Base-by-base conservation (phyloP, 2,888 invertebrate genomes). In the Ectemnius cavifrons region DNA sequence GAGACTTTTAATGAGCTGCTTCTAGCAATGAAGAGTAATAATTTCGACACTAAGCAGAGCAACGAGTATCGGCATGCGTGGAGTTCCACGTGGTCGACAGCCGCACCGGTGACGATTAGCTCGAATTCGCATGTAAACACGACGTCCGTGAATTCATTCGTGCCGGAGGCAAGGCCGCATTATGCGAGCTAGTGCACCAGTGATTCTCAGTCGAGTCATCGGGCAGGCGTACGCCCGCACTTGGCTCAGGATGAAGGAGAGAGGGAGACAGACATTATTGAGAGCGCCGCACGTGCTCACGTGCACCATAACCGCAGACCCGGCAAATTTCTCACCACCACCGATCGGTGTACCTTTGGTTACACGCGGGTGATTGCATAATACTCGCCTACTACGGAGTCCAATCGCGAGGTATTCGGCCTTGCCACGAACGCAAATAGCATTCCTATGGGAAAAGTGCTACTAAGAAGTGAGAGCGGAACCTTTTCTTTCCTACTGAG, bases 261-360 rank as follows among this genome's bases (percentile, higher is more conserved):
- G 37, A 11, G 37, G 5, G 37, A 11, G 37, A 37, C 11, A 37
- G 37, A 37, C 6, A 37, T 8, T 6, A 37, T 37, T 37, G 37
- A 63, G 62, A 60, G 59, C 59, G 49, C 20, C 52, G 58, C 73
- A 58, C 66, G 61, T 61, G 72, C 27, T 63, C 75, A 65, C 67
- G 69, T 66, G 63, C 63, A 49, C 64, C 49, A 58, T 71, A 69
- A 75, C 71, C 75, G 63, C 61, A 60, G 57, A 60, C 67, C 61
- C 73, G 20, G 46, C 57, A 64, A 74, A 77, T 74, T 69, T 67
- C 71, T 67, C 67, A 20, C 59, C 23, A 20, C 63, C 37, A 11
- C 11, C 37, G 37, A 37, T 6, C 37, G 11, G 28, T 61, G 70
- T 70, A 63, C 74, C 46, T 60, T 52, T 14, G 16, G 28, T 45